Evolutionary conservation across 1,140 invertebrate genomes (phyloP).

Genomic region (Lepidurus packardi): DNA sequence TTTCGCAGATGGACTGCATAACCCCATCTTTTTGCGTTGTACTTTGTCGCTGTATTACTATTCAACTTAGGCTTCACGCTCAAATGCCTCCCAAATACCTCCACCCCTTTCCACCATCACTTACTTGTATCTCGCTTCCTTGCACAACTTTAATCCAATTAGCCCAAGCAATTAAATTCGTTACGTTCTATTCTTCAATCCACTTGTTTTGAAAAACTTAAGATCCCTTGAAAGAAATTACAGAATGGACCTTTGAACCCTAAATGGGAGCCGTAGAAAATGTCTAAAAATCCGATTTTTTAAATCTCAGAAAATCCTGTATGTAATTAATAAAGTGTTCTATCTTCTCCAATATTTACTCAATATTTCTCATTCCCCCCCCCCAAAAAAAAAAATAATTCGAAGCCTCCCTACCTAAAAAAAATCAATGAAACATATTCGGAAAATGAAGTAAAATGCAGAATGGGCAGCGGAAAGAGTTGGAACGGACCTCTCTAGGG

Average conservation of each 20-base stretch:
- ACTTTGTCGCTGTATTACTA: not conserved
- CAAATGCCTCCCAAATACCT: not conserved
- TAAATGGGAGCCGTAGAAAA: too few species aligned
- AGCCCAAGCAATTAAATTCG: not conserved
- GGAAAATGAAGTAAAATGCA: not conserved
- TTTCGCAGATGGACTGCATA: slow-evolving; percentile 13
- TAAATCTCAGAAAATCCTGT: too few species aligned
- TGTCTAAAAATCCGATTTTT: too few species aligned
- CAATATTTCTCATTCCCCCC: too few species aligned
- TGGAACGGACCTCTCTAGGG: not conserved
- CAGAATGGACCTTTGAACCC: too few species aligned
- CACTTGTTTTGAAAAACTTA: not conserved
- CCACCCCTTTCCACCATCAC: not conserved
- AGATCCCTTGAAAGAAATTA: too few species aligned
- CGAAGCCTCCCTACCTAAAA: too few species aligned
- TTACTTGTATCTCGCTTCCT: not conserved
- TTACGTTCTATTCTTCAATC: too few species aligned
- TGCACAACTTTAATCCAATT: not conserved
- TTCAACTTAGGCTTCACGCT: not conserved
- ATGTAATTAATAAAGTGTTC: too few species aligned
- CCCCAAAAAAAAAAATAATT: too few species aligned
- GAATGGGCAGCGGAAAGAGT: not conserved
- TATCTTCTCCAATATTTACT: too few species aligned
- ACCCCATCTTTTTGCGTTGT: not conserved
- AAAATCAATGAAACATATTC: too few species aligned